Evolutionary conservation across 2,888 invertebrate species (phyloP), one percentile per base, ranked within the genome.

Genomic region (Bellardia bayeri): DNA sequence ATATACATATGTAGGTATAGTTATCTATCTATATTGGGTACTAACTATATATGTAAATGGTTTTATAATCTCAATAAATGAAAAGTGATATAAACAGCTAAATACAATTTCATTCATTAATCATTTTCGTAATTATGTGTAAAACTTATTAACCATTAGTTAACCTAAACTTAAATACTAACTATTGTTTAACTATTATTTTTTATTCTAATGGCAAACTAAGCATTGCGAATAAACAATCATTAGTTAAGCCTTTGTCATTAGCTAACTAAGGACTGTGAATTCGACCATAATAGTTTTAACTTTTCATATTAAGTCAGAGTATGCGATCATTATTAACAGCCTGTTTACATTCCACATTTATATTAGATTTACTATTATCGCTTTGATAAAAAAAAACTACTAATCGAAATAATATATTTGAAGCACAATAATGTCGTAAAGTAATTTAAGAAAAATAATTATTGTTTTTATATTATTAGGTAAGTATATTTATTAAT

Each of bases 401-500:
- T 63, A 40, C 8, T 64, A 40, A 16, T 40, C 16, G 61, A n/a
- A n/a, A 37, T 14, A 63, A 1, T 5, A 64, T 23, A 37, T 64
- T 64, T 8, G 40, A 40, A 64, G 5, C 33, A 33, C 5, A 33
- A 7, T 14, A 14, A 14, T 42, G 42, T 40, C 30, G 30, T 2
- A 30, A 58, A 23, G 23, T 13, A 13, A 58, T 30, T 9, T 42
- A 42, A 3, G 9, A 42, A 42, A 42, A 9, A 9, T 42, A 42
- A 42, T 6, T 42, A 42, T 13, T 45, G 11, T 45, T 45, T 11
- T 45, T 9, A 2, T 45, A 45, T 45, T 9, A 13, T 63, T 63
- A 63, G 33, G 33, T 63, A 63, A 14, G 33, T 13, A 37, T 14
- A 37, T 63, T 40, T 64, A 68, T 68, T 45, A 11, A 68, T 45